phyloP scores from a whole-genome alignment of 2,888 invertebrate genomes.

The Rhaphigaster nebulosa region DNA sequence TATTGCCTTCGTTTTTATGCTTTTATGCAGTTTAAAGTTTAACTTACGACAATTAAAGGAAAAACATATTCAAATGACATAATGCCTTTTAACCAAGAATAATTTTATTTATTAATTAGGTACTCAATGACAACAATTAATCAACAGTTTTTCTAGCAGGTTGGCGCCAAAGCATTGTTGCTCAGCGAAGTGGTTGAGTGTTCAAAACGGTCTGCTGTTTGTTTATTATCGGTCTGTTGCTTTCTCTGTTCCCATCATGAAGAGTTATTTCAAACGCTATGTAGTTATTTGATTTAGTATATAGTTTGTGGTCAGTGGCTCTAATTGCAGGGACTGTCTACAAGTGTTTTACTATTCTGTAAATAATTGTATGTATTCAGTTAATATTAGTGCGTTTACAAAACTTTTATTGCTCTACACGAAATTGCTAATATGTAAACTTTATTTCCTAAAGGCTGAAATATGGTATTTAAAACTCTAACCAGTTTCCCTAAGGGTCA shows the following conservation, averaged over 20 bases:
- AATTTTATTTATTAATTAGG: neutral
- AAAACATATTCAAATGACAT: neutral
- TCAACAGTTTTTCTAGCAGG: slow-evolving; percentile 11
- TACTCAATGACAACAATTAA: neutral
- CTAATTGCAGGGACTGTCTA: neutral
- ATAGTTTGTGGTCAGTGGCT: neutral
- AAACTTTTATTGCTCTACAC: neutral
- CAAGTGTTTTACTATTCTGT: neutral
- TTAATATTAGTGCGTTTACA: neutral
- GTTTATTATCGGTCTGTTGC: neutral
- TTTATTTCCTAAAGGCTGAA: neutral
- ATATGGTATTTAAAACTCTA: slow-evolving; percentile 27
- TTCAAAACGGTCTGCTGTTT: slow-evolving; percentile 28
- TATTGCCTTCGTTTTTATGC: neutral
- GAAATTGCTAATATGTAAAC: neutral
- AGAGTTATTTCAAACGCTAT: neutral
- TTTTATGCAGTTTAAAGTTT: neutral
- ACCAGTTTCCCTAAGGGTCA: neutral
- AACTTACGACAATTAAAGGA: neutral
- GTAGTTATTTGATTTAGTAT: neutral
- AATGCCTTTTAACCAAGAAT: neutral
- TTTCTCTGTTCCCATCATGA: neutral
- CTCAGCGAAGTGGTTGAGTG: slow-evolving; percentile 34
- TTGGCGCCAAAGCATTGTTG: slow-evolving; percentile 49
- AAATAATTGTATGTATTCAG: neutral